A percentile compares a stretch with the other conserved stretches of the same genome.
These are phyloP conservation scores for Siderastrea siderea DNA, from an alignment of 92 coral and sea anemone species.

Conservation along the genomic window DNA sequence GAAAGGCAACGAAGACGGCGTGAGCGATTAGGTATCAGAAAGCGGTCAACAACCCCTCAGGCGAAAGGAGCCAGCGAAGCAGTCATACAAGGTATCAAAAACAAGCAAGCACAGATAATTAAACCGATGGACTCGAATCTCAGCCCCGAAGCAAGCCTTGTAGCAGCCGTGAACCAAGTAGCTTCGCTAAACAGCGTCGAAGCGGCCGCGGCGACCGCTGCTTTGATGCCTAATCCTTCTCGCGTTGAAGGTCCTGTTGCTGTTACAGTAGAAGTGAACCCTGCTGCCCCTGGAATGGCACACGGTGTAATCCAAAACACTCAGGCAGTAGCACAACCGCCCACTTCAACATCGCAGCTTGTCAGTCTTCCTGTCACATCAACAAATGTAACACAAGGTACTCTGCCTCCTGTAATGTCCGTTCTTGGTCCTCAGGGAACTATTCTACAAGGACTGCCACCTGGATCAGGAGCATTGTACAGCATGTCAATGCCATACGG, in stretches of 20 bases:
- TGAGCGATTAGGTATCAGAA: constrained; percentile 92
- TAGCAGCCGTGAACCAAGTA: constrained; percentile 53
- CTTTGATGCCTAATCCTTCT: constrained; percentile 47
- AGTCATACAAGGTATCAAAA: constrained; percentile 83
- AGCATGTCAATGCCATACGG: constrained; percentile 79
- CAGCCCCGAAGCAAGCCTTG: constrained; percentile 54
- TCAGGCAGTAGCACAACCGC: constrained; percentile 31
- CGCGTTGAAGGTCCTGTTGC: constrained; percentile 54
- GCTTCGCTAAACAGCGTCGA: constrained; percentile 47
- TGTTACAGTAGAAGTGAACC: constrained; percentile 44
- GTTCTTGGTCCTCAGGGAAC: constrained; percentile 76
- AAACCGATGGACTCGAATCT: constrained; percentile 63
- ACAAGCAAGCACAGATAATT: constrained; percentile 79
- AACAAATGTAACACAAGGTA: constrained; percentile 59
- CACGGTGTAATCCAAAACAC: constrained; percentile 21
- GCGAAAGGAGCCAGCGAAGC: constrained; percentile 85
- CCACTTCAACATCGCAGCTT: constrained; percentile 42
- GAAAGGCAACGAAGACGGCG: constrained; percentile 96
- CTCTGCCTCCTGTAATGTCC: constrained; percentile 56
- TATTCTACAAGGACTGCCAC: constrained; percentile 72
- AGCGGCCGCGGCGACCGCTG: constrained; percentile 53
- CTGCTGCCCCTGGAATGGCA: constrained; percentile 35
- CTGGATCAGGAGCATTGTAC: constrained; percentile 72
- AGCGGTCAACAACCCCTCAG: constrained; percentile 82
- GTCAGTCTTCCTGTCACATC: constrained; percentile 60